Conservation (phyloP, 2,113 vertebrate genomes). For the Macrotis lagotis region DNA sequence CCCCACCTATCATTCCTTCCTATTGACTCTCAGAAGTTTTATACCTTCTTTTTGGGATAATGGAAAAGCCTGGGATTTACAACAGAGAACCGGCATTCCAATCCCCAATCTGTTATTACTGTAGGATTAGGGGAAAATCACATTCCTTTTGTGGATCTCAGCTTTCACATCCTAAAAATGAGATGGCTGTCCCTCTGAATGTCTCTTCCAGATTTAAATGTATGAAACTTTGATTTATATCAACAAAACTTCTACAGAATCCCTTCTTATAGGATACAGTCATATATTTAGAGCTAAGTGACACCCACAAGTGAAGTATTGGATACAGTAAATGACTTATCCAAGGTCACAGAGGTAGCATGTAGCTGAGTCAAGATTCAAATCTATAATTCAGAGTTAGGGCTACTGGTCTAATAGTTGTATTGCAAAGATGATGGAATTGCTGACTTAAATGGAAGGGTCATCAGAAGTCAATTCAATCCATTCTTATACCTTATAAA, state of each 20-base stretch:
- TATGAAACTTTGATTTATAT: background rate
- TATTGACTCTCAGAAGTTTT: background rate
- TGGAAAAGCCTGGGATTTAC: background rate
- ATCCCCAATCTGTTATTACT: background rate
- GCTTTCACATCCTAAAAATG: background rate
- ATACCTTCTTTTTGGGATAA: background rate
- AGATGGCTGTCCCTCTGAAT: background rate
- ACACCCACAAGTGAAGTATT: background rate
- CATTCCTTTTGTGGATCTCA: background rate
- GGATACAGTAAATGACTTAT: background rate
- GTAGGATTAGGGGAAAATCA: background rate
- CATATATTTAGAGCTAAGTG: background rate
- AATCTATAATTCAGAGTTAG: background rate
- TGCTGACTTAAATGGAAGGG: background rate
- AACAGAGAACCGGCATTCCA: background rate
- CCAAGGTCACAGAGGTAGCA: rapidly evolving
- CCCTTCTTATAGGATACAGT: background rate
- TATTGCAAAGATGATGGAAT: background rate
- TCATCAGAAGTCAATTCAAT: background rate
- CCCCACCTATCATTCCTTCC: background rate
- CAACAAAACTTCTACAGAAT: background rate
- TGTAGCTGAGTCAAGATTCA: background rate
- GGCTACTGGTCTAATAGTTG: background rate
- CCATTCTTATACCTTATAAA: background rate
- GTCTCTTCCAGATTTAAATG: background rate